These are phyloP conservation scores for Brachypalpus laphriformis DNA, from an alignment of 2,888 invertebrate genomes.

Conservation along the genomic window DNA sequence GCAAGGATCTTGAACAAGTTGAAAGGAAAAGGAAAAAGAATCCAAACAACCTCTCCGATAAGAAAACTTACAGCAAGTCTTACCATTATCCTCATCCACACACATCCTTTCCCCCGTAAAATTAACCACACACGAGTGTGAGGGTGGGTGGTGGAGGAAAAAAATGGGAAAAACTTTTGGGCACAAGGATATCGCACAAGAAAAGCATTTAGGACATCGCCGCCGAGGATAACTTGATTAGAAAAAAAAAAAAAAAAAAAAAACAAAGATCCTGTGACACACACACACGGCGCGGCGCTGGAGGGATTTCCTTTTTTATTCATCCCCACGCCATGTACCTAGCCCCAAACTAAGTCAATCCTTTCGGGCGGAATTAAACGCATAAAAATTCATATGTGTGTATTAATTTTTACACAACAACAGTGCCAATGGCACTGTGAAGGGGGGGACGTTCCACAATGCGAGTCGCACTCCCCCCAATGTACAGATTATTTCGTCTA, in stretches of 20 bases:
- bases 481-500: slow-evolving; percentile 34
- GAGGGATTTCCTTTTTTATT: slow-evolving; percentile 19
- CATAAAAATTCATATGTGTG: slow-evolving; percentile 51
- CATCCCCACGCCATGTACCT: neutral
- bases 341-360: neutral
- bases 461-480: neutral
- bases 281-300: neutral
- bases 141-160: too few relatives aligned
- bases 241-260: neutral
- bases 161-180: slow-evolving; percentile 17
- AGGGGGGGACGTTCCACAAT: neutral
- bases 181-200: neutral
- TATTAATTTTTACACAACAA: slow-evolving; percentile 55
- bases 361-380: slow-evolving; percentile 37
- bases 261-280: slow-evolving; percentile 23
- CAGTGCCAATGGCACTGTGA: slow-evolving; percentile 32
- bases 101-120: too few relatives aligned
- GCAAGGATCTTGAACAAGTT: neutral
- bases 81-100: neutral
- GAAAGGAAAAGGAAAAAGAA: neutral
- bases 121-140: too few relatives aligned
- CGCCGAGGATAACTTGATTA: slow-evolving; percentile 21
- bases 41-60: too few relatives aligned
- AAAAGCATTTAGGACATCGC: slow-evolving; percentile 1
- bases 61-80: neutral